These are phyloP conservation scores for Glyphotaelius pellucidus DNA, from an alignment of 2,888 invertebrate genomes.

Conservation along the genomic window DNA sequence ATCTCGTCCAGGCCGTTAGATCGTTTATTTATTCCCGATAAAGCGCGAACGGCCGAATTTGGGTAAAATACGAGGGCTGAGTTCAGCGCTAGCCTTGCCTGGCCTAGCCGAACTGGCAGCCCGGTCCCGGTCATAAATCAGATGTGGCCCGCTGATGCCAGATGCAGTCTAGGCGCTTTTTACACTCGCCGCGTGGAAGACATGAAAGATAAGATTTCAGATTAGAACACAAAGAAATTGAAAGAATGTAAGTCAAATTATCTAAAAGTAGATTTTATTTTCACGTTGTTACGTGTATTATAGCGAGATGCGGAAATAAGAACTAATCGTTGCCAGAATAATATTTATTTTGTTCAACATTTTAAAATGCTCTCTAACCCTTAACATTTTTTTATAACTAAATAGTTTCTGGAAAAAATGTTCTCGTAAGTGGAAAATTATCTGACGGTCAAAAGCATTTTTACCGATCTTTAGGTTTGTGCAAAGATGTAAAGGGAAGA, in stretches of 20 bases:
- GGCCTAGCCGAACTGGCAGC: neutral
- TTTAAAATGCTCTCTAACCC: too few relatives aligned
- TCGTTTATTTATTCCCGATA: conserved; percentile 48
- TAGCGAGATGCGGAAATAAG: too few relatives aligned
- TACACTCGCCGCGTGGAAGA: neutral
- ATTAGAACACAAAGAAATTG: neutral
- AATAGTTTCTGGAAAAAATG: too few relatives aligned
- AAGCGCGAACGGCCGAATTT: conserved; percentile 22
- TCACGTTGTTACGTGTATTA: too few relatives aligned
- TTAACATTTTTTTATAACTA: too few relatives aligned
- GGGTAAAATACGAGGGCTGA: neutral
- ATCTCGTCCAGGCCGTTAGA: conserved; percentile 19
- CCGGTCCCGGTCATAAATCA: conserved; percentile 1
- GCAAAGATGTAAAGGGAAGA: too few relatives aligned
- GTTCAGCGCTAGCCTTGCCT: neutral
- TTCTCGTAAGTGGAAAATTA: too few relatives aligned
- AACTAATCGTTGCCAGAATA: too few relatives aligned
- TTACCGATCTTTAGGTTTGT: too few relatives aligned
- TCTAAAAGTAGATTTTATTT: too few relatives aligned
- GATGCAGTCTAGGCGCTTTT: neutral
- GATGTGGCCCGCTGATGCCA: neutral
- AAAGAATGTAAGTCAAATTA: neutral
- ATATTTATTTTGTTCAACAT: too few relatives aligned
- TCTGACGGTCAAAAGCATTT: too few relatives aligned
- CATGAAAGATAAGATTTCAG: neutral